Evolutionary conservation across 2,113 vertebrate species (phyloP), one percentile per base, ranked within the genome.

Genomic region (Perccottus glenii): DNA sequence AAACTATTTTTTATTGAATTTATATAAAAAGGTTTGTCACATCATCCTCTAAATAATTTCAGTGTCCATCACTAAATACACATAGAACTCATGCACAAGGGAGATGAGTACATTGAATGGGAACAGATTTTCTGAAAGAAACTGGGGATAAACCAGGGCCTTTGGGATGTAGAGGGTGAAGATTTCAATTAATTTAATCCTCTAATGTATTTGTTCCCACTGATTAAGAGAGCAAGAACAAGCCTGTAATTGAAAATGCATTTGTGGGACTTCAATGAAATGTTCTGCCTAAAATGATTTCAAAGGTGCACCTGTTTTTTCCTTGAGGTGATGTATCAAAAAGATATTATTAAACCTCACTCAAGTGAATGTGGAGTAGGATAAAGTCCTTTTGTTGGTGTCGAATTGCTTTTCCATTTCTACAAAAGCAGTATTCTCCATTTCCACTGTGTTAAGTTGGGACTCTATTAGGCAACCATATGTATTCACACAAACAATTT

Each of bases 161-260:
- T 48, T 27, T 35, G 19, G 5, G 40, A 40, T 49, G 40, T 5
- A 11, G 12, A 14, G 44, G 6, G 44, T 9, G 14, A 10, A 19
- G 9, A 64, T 53, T 47, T 45, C 40, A 27, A 47, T 70, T 32
- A 43, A 16, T 56, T 33, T 9, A 10, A 27, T 8, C 6, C 19
- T 57, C 10, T 47, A 11, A 38, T 48, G 35, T 42, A 36, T 70
- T 33, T 43, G 27, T 61, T 16, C 19, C 35, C 43, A 40, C 15
- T 50, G 11, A 5, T 36, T 47, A n/a, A 33, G 12, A 45, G 12
- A 56, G 48, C 5, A 49, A 33, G 38, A 52, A 70, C 55, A 63
- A 38, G 19, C 9, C n/a, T 1, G 9, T 19, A 19, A 67, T 53
- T 47, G n/a, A 64, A 53, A 62, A 63, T 73, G 14, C 11, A 61